Evolutionary conservation across 2,888 invertebrate species (phyloP), one percentile per base, ranked within the genome.

Genomic region (Dichetophora obliterata): DNA sequence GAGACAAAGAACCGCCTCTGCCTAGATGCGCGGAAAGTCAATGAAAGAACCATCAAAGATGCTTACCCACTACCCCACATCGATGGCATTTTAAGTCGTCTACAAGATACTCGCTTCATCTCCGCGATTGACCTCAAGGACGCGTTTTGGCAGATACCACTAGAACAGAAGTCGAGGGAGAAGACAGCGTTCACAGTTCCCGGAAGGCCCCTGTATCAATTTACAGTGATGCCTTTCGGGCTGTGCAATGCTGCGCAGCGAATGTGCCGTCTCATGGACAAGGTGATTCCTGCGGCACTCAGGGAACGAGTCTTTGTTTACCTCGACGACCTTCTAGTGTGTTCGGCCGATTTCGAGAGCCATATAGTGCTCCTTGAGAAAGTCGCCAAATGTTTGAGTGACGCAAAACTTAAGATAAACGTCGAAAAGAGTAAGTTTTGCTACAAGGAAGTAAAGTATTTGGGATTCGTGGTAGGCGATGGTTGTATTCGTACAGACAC

Each of bases 1-100:
- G 77, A 80, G 2, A 82, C 82, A 0, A 82, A 80, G n/a, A 22
- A 80, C 31, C 69, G 84, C 0, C 80, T 86, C 5, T 85, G 85
- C 54, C 74, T 86, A 2, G 85, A 86, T 59, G 84, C 81, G n/a
- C 14, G 86, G 6, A 82, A 83, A 70, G 75, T 86, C 0, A 87
- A 87, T 52, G 50, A 68, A 0, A 79, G 76, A n/a, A n/a, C n/a
- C n/a, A n/a, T n/a, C n/a, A n/a, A n/a, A n/a, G n/a, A n/a, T n/a
- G n/a, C n/a, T n/a, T n/a, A n/a, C n/a, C n/a, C n/a, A n/a, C n/a
- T n/a, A n/a, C n/a, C n/a, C n/a, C n/a, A n/a, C n/a, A n/a, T n/a
- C n/a, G n/a, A n/a, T n/a, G n/a, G n/a, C n/a, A n/a, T n/a, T n/a
- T n/a, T n/a, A n/a, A n/a, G n/a, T n/a, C n/a, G n/a, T n/a, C n/a